These are phyloP conservation scores for Mnemiopsis leidyi DNA, from an alignment of 37 sponge, comb jelly and placozoan genomes.

Conservation along the genomic window DNA sequence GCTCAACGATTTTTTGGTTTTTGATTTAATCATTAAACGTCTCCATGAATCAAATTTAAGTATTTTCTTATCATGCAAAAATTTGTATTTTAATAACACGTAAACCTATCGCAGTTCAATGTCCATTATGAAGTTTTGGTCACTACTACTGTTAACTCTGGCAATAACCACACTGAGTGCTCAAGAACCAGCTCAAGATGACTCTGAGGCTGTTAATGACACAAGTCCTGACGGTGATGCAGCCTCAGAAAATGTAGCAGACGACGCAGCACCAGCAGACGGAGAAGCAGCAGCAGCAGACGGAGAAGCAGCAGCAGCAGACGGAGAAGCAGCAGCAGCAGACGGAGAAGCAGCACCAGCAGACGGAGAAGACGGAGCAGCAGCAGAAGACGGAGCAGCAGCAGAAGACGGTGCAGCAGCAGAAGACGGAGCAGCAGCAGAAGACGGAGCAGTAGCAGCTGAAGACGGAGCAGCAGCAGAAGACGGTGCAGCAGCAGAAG, in stretches of 20 bases:
- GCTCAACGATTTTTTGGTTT: too few species aligned
- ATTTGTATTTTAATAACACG: too few species aligned
- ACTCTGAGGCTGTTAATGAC: too few species aligned
- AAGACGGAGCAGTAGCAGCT: neutral
- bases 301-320: neutral
- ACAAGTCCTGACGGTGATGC: neutral
- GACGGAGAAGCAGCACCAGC: neutral
- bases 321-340: neutral
- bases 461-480: neutral
- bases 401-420: neutral
- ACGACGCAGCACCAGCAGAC: neutral
- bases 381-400: neutral
- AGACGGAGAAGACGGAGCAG: neutral
- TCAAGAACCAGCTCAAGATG: neutral
- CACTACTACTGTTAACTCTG: neutral
- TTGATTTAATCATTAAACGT: too few species aligned
- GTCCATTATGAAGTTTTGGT: neutral
- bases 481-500: neutral
- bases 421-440: neutral
- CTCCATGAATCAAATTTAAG: too few species aligned
- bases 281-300: neutral
- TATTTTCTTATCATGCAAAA: neutral
- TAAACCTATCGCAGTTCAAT: neutral
- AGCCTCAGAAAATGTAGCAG: neutral
- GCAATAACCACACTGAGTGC: neutral